These are phyloP conservation scores for Leistus spinibarbis DNA, from an alignment of 2,888 invertebrate species.

Conservation along the genomic window DNA sequence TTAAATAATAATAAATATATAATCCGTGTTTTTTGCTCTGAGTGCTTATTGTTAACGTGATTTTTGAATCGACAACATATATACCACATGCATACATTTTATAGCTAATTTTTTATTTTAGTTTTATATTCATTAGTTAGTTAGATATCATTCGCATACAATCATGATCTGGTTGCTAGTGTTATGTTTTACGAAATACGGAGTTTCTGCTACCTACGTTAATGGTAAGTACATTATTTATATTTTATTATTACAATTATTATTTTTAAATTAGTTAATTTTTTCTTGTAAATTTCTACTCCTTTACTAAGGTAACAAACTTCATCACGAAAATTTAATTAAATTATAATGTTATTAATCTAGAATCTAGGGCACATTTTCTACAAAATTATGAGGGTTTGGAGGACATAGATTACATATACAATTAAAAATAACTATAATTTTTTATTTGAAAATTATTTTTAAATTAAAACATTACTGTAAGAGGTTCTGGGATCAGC, in stretches of 20 bases:
- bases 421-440: too few species aligned
- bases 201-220: constrained; percentile 12
- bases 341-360: too few species aligned
- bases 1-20: neutral
- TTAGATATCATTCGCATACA: neutral
- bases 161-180: neutral
- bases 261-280: too few species aligned
- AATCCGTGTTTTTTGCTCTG: neutral
- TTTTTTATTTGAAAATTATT: too few species aligned
- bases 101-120: neutral
- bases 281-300: too few species aligned
- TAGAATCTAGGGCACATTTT: too few species aligned
- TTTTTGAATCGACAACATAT: neutral
- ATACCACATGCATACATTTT: neutral
- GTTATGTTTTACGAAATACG: neutral
- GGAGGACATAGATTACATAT: too few species aligned
- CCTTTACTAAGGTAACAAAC: too few species aligned
- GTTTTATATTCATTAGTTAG: neutral
- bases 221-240: constrained; percentile 17
- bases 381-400: too few species aligned
- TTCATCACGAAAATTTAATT: too few species aligned
- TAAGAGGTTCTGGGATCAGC: too few species aligned
- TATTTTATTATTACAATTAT: neutral
- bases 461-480: too few species aligned
- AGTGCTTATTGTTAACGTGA: neutral